Evolutionary conservation across 2,888 invertebrate species (phyloP), one percentile per base, ranked within the genome.

Genomic region (Argynnis bischoffii): DNA sequence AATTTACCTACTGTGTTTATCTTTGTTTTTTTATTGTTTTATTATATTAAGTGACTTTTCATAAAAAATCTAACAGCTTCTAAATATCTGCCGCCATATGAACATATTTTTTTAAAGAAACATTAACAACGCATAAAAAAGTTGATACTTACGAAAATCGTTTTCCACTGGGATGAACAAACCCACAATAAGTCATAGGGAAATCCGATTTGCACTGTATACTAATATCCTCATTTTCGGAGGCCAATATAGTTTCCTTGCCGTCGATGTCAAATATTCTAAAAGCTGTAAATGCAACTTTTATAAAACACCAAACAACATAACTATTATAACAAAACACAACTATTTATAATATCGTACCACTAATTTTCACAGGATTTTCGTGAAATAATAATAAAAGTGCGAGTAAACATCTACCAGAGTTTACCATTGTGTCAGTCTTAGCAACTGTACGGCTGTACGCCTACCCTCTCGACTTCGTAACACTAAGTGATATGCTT

Each of bases 161-260:
- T 57, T 82, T 87, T 14, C 91, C 92, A 70, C 78, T 85, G 0
- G 92, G 90, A 78, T 92, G 86, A 51, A 87, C 79, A 65, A 93
- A 88, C 15, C 89, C 92, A 76, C 93, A 93, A 70, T 93, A 92
- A 1, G 83, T 79, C 82, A 93, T 88, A 0, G 87, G 83, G 67
- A 79, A 81, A 59, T 88, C 84, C 1, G 87, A 79, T 64, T 81
- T 83, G 70, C 92, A 93, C 72, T 85, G 79, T 70, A 93, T 85
- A 51, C 74, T 80, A 50, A 93, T 78, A 1, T 75, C 72, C 72
- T 92, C 91, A 69, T 86, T 84, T 72, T 85, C 83, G 14, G 88
- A 76, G 0, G 92, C 88, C 64, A 93, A 74, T 53, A 92, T 86
- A 1, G 84, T 90, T 72, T 85, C 81, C 4, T 79, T 80, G 50